A percentile compares a stretch with the other conserved stretches of the same genome.
Conservation (phyloP, 2,113 vertebrate species). For the Crotophaga sulcirostris region DNA sequence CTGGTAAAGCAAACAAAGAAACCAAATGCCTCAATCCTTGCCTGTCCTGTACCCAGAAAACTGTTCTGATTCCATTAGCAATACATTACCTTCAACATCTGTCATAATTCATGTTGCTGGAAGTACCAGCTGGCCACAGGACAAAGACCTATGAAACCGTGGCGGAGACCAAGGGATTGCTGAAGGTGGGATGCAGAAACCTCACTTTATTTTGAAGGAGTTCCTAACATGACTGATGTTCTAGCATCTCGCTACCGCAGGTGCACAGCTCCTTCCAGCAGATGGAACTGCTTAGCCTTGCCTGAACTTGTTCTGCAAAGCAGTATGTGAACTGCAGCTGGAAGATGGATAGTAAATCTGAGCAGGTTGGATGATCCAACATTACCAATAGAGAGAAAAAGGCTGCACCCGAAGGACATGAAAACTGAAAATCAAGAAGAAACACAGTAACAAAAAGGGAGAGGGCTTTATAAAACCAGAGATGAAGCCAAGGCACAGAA, state of each 20-base stretch:
- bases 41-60: not conserved
- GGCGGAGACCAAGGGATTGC: not conserved
- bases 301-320: not conserved
- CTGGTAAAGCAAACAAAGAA: not conserved
- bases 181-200: not conserved
- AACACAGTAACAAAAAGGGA: not conserved
- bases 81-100: not conserved
- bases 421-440: not conserved
- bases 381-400: constrained; percentile 22
- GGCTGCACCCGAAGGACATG: not conserved
- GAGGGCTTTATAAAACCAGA: not conserved
- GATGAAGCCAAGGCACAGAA: not conserved
- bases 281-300: constrained; percentile 41
- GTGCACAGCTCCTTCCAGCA: constrained; percentile 24
- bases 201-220: not conserved
- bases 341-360: not conserved
- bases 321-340: not conserved
- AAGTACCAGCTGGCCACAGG: not conserved
- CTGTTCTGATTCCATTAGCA: not conserved
- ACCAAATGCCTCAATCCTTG: not conserved
- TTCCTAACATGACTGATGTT: not conserved
- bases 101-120: not conserved
- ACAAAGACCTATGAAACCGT: not conserved
- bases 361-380: not conserved
- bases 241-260: not conserved